Evolutionary conservation across 2,888 invertebrate species (phyloP), one percentile per base, ranked within the genome.

Genomic region (Cerceris rybyensis): DNA sequence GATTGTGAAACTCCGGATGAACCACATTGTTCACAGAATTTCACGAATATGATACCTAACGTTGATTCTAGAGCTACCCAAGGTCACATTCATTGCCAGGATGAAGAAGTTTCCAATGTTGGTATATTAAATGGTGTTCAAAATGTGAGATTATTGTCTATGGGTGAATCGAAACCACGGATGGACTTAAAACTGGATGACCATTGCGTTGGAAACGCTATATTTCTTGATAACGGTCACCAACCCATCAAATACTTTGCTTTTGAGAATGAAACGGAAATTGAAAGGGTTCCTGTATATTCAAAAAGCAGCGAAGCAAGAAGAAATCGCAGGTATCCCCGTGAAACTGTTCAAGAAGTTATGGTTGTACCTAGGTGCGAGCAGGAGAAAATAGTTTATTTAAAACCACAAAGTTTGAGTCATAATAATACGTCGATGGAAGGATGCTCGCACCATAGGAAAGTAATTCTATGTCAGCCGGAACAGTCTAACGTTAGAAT

Each of bases 171-270:
- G 7, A 63, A 67, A 0, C 5, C 52, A 0, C 43, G 14, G 2
- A 13, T 42, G 17, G 39, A 57, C 2, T 57, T 50, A 14, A 50
- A 50, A n/a, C 13, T 50, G 1, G 11, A 43, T 9, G 46, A 1
- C 9, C 65, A 55, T 6, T 65, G 46, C 1, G 43, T 65, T 0
- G 16, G 50, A 8, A 55, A 67, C 7, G 39, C 66, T 0, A 28
- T 78, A 0, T 0, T 76, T 6, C 6, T 70, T 0, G 77, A 67
- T 7, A 17, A 70, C 7, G 28, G 2, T 28, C 46, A 5, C n/a
- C 78, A 55, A 11, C 78, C 78, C 0, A 13, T 68, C 0, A 78
- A 78, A 17, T 78, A 78, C 8, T 14, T 78, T 13, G 78, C 78
- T 4, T 55, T 65, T 5, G 77, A 71, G 13, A 52, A 68, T 1